A percentile compares a stretch with the other conserved stretches of the same genome.
phyloP scores from a whole-genome alignment of 1,140 invertebrate genomes.

The Euura saliciscinereae region DNA sequence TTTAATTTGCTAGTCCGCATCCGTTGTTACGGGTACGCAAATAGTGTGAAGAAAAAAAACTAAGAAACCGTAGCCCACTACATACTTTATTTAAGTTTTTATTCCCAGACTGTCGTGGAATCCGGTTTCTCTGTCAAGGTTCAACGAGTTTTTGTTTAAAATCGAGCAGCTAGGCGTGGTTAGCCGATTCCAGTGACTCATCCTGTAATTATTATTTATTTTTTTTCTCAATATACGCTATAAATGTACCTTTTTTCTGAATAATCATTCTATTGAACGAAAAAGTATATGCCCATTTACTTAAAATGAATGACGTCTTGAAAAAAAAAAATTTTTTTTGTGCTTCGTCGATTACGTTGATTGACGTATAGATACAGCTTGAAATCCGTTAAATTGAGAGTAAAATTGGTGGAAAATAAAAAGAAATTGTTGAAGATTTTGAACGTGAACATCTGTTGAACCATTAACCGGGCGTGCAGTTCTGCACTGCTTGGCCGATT shows the following conservation, averaged over 20 bases:
- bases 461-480: neutral
- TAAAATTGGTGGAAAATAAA: neutral
- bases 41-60: no score
- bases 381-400: no score
- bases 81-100: no score
- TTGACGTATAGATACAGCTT: no score
- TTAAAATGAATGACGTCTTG: no score
- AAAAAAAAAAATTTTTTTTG: no score
- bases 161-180: neutral
- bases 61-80: no score
- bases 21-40: no score
- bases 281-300: no score
- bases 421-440: neutral
- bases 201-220: neutral
- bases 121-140: conserved; percentile 3
- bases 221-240: neutral
- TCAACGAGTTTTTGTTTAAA: conserved; percentile 2
- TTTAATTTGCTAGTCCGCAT: neutral
- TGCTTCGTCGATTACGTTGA: no score
- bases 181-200: neutral
- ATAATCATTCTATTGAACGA: no score
- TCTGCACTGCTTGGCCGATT: neutral
- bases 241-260: no score
- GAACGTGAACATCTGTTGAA: neutral
- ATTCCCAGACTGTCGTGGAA: neutral